phyloP scores from a whole-genome alignment of 2,888 invertebrate species.

The Rapana venosa region DNA sequence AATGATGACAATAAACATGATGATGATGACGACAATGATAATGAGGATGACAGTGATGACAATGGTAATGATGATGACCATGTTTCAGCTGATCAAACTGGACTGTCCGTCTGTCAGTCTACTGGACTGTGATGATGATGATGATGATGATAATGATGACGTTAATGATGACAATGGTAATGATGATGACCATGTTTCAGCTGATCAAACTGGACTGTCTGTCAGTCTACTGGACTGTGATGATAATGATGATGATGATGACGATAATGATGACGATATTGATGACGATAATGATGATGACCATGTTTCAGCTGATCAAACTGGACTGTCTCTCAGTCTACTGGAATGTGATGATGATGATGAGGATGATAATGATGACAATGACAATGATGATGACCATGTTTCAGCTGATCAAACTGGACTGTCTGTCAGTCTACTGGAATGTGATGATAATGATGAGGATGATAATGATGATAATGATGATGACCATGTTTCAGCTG shows the following conservation, averaged over 20 bases:
- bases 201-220: constrained; percentile 89
- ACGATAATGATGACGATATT: not conserved
- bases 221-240: constrained; percentile 91
- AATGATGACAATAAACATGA: not conserved
- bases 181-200: constrained; percentile 79
- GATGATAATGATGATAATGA: not conserved
- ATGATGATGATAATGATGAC: too few relatives aligned
- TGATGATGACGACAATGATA: not conserved
- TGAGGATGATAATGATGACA: not conserved
- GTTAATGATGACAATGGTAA: not conserved
- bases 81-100: too few relatives aligned
- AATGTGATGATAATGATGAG: constrained; percentile 81
- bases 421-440: constrained; percentile 92
- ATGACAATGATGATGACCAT: not conserved
- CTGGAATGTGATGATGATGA: constrained; percentile 84
- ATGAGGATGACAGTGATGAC: not conserved
- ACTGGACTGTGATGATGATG: not conserved
- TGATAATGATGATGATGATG: not conserved
- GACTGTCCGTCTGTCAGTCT: too few relatives aligned
- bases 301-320: constrained; percentile 84
- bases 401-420: constrained; percentile 86
- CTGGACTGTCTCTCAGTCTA: constrained; percentile 91
- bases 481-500: constrained; percentile 81
- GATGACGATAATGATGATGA: not conserved
- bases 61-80: not conserved